Evolutionary conservation across 92 coral and sea anemone genomes (phyloP), one percentile per base, ranked within the genome.

Genomic region (Bergia puertoricense): DNA sequence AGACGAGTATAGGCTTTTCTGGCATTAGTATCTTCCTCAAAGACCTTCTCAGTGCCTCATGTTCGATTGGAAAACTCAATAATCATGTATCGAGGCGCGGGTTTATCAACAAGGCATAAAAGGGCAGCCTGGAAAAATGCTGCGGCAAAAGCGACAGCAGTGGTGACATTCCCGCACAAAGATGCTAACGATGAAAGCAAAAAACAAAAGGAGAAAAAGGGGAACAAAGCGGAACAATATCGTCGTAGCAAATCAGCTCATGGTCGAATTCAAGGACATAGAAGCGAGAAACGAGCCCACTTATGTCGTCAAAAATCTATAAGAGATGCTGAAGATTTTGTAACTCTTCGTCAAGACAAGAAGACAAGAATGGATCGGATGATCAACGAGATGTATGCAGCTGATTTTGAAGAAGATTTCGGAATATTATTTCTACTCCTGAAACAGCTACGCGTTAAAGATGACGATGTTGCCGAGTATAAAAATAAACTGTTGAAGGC

Each of bases 341-440:
- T 46, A 9, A 71, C 76, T 4, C 40, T 84, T 45, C 67, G 41
- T 3, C 68, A 48, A 4, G 87, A 73, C 16, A 72, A 84, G 46
- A 84, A 72, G 45, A 69, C 13, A 71, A 84, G 9, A 50, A 18
- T 84, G 14, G 65, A 48, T 46, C 43, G 36, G 13, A 84, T 84
- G 87, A 72, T 84, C 20, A 84, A 84, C n/a, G 87, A 84, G 30
- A 84, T 84, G 87, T 84, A 84, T 84, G 87, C 87, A 1, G 78
- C 79, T 16, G 87, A 84, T 73, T 84, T 84, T 14, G 79, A 50
- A 38, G 87, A 84, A 71, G 87, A 84, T 44, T 38, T 84, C 37
- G 78, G 75, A 44, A 84, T 84, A 43, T 4, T 84, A 14, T 23
- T 72, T 10, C 36, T 84, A 7, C 79, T 84, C 36, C 43, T 84